Evolutionary conservation across 2,113 vertebrate species (phyloP).

Genomic region (Arvicanthis niloticus): DNA sequence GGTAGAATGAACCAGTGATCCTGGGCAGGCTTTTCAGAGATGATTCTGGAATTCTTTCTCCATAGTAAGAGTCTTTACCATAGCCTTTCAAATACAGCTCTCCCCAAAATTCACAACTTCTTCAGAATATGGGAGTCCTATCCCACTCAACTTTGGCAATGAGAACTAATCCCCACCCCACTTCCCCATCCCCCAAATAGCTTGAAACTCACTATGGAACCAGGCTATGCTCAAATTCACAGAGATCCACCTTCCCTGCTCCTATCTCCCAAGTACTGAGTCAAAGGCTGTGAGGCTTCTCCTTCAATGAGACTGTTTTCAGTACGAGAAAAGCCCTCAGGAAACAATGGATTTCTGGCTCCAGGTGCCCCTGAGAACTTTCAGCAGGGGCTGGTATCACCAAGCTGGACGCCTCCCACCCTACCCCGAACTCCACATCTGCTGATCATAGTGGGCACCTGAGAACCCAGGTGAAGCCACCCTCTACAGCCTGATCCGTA

Average conservation of each 20-base stretch:
- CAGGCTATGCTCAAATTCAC: not conserved
- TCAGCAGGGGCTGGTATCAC: not conserved
- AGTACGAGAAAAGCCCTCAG: not conserved
- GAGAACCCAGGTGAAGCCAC: not conserved
- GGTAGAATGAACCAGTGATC: not conserved
- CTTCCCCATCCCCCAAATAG: not conserved
- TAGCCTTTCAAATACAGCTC: slow-evolving; percentile 50
- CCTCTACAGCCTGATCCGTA: not conserved
- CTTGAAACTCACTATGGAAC: not conserved
- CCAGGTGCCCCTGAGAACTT: not conserved
- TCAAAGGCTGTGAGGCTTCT: not conserved
- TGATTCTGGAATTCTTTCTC: not conserved
- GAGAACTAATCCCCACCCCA: not conserved
- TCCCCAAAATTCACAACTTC: slow-evolving; percentile 18
- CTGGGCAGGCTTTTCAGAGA: not conserved
- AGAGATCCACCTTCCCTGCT: not conserved
- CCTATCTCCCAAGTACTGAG: not conserved
- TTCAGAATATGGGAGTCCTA: not conserved
- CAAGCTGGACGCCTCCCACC: not conserved
- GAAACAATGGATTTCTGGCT: not conserved
- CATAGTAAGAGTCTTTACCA: not conserved
- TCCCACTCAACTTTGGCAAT: not conserved
- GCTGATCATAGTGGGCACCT: not conserved
- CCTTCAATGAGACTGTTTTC: not conserved
- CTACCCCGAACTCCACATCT: not conserved